These are phyloP conservation scores for Cossypha caffra DNA, from an alignment of 2,797 vertebrate genomes.

Conservation along the genomic window DNA sequence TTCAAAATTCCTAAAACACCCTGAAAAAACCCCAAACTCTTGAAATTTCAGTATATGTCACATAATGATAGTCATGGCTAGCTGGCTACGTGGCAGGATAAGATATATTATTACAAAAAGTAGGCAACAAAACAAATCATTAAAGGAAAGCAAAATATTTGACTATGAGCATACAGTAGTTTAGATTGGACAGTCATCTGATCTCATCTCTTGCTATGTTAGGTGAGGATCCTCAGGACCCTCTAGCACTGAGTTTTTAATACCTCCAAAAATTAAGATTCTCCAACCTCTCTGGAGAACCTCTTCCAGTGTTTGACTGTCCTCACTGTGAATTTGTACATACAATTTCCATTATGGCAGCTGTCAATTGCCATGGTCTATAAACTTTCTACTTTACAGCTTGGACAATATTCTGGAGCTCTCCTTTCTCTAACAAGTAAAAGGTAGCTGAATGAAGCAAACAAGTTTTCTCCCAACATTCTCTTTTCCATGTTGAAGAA, in stretches of 20 bases:
- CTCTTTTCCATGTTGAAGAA: neutral
- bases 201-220: neutral
- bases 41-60: neutral
- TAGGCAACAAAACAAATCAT: neutral
- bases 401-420: neutral
- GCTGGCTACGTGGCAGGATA: neutral
- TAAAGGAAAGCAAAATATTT: neutral
- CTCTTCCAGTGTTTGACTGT: neutral
- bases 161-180: neutral
- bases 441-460: neutral
- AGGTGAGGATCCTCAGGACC: neutral
- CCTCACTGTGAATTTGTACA: neutral
- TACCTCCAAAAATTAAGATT: neutral
- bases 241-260: neutral
- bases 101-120: neutral
- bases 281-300: neutral
- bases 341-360: neutral
- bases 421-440: neutral
- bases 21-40: rapidly evolving
- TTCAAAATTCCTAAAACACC: neutral
- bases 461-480: neutral
- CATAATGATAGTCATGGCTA: rapidly evolving
- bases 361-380: neutral
- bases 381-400: neutral
- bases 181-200: neutral